Conservation (phyloP, 2,888 invertebrate species). For the Drosophila fungiperda region DNA sequence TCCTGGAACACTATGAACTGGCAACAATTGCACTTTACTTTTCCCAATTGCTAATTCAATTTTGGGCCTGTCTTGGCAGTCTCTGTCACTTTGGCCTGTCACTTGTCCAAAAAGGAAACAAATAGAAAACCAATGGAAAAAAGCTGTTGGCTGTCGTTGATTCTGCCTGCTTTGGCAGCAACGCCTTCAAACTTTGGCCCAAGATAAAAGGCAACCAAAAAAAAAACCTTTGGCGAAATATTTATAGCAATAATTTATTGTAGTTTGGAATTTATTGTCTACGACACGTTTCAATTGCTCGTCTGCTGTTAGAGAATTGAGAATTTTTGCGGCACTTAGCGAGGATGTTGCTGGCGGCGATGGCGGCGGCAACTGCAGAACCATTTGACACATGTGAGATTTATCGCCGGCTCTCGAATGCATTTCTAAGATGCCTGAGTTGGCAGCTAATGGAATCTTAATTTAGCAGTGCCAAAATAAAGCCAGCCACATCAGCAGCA, state of each 20-base stretch:
- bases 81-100: constrained; percentile 66
- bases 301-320: constrained; percentile 76
- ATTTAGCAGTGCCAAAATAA: constrained; percentile 83
- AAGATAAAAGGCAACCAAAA: constrained; percentile 24
- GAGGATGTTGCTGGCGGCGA: constrained; percentile 60
- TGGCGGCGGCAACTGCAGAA: constrained; percentile 52
- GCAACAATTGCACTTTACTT: constrained; percentile 63
- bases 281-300: constrained; percentile 81
- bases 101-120: constrained; percentile 44
- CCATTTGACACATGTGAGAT: constrained; percentile 84
- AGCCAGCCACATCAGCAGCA: constrained; percentile 53
- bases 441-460: constrained; percentile 84
- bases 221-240: constrained; percentile 73
- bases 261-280: constrained; percentile 81
- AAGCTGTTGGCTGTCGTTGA: constrained; percentile 43
- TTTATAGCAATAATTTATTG: constrained; percentile 80
- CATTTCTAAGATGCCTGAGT: constrained; percentile 83
- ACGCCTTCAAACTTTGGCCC: constrained; percentile 65
- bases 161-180: constrained; percentile 31
- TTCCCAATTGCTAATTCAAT: constrained; percentile 76
- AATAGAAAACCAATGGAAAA: constrained; percentile 1
- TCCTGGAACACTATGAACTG: constrained; percentile 57
- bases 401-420: constrained; percentile 82
- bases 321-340: constrained; percentile 77
- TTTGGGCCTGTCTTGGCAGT: constrained; percentile 56